A percentile compares a stretch with the other conserved stretches of the same genome.
Conservation (phyloP, 2,888 invertebrate species). For the Watsonalla cultraria region DNA sequence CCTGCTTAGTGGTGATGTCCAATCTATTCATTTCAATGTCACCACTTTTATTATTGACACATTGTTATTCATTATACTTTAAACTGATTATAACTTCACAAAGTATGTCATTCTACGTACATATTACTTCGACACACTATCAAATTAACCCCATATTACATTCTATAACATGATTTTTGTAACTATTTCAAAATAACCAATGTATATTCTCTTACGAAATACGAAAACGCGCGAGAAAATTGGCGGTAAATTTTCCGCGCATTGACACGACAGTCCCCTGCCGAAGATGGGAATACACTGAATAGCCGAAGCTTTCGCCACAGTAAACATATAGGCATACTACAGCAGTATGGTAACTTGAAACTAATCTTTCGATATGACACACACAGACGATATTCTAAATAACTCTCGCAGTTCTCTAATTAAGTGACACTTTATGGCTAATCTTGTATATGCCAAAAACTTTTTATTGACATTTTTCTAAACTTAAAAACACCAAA, state of each 20-base stretch:
- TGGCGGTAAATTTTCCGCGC: conserved; percentile 37
- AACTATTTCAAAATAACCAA: neutral
- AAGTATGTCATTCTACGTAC: no score
- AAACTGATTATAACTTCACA: neutral
- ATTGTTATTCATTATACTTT: conserved; percentile 11
- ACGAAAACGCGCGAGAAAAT: conserved; percentile 23
- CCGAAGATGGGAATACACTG: conserved; percentile 26
- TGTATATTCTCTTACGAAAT: neutral
- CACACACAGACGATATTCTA: no score
- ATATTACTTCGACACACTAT: neutral
- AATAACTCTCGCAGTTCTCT: no score
- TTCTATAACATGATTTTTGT: no score
- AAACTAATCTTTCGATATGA: no score
- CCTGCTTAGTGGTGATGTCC: conserved; percentile 47
- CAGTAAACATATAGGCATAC: no score
- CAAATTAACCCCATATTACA: neutral
- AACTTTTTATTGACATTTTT: no score
- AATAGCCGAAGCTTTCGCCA: conserved; percentile 4
- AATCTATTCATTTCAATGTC: conserved; percentile 63
- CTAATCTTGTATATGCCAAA: no score
- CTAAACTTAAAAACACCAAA: no score
- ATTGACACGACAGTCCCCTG: conserved; percentile 22
- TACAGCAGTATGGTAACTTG: no score
- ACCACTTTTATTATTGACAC: conserved; percentile 4
- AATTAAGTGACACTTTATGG: no score